phyloP scores from a whole-genome alignment of 2,113 vertebrate species.

The Coryphaenoides rupestris region DNA sequence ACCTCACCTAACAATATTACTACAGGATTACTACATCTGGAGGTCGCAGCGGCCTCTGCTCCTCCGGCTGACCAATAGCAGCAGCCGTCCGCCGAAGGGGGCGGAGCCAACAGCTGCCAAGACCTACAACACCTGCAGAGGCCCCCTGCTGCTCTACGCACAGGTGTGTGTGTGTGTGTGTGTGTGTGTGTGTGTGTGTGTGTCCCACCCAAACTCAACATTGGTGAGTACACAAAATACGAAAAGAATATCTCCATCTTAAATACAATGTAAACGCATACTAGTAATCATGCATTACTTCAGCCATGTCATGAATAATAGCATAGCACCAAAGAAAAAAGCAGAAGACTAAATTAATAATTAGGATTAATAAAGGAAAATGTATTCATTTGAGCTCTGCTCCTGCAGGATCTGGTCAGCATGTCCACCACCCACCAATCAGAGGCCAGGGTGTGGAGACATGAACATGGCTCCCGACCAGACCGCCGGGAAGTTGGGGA shows the following conservation, averaged over 20 bases:
- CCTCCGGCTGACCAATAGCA: slow-evolving; percentile 45
- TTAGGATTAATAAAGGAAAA: too few relatives aligned
- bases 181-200: neutral
- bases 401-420: slow-evolving; percentile 63
- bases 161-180: slow-evolving; percentile 34
- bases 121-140: slow-evolving; percentile 78
- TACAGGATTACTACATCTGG: slow-evolving; percentile 83
- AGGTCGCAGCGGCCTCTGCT: slow-evolving; percentile 64
- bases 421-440: slow-evolving; percentile 30
- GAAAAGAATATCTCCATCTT: neutral
- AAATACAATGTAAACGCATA: too few relatives aligned
- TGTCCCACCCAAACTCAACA: neutral
- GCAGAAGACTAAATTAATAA: too few relatives aligned
- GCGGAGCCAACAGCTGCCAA: slow-evolving; percentile 68
- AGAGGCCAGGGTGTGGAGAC: slow-evolving; percentile 34
- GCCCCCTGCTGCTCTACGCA: slow-evolving; percentile 72
- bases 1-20: slow-evolving; percentile 67
- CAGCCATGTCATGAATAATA: too few relatives aligned
- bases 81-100: slow-evolving; percentile 43
- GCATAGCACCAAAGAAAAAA: too few relatives aligned
- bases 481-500: slow-evolving; percentile 45
- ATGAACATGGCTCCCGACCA: neutral
- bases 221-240: too few relatives aligned
- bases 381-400: too few relatives aligned
- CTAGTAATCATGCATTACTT: too few relatives aligned